Evolutionary conservation across 2,797 vertebrate genomes (phyloP).

Genomic region (Neomorphus geoffroyi): DNA sequence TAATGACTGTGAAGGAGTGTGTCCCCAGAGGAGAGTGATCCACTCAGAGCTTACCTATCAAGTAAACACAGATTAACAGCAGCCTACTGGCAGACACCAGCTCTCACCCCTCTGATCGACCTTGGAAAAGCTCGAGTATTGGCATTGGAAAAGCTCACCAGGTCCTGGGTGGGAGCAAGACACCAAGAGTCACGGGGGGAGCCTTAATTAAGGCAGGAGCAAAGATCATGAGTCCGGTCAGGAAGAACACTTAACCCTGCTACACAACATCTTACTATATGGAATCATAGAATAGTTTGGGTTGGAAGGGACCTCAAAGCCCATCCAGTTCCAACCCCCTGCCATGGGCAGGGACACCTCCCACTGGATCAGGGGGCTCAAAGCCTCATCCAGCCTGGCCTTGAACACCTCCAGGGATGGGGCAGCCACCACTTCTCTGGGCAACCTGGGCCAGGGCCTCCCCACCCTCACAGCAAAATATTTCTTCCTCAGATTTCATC

Average conservation of each 20-base stretch:
- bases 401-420: too few species aligned
- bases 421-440: too few species aligned
- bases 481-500: too few species aligned
- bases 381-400: too few species aligned
- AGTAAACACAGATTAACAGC: neutral
- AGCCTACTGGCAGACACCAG: neutral
- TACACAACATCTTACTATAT: neutral
- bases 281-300: too few species aligned
- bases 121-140: neutral
- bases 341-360: too few species aligned
- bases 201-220: neutral
- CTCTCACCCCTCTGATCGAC: neutral
- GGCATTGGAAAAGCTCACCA: neutral
- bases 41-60: neutral
- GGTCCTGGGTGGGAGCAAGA: neutral
- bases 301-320: too few species aligned
- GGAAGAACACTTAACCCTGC: neutral
- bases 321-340: too few species aligned
- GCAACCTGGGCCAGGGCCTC: too few species aligned
- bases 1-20: neutral
- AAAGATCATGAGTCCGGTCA: neutral
- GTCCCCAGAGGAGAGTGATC: neutral
- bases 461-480: too few species aligned
- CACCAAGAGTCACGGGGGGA: rapidly evolving
- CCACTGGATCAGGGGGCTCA: too few species aligned